Base-by-base conservation (phyloP, 2,888 invertebrate species). In the Drosophila melanosoma region DNA sequence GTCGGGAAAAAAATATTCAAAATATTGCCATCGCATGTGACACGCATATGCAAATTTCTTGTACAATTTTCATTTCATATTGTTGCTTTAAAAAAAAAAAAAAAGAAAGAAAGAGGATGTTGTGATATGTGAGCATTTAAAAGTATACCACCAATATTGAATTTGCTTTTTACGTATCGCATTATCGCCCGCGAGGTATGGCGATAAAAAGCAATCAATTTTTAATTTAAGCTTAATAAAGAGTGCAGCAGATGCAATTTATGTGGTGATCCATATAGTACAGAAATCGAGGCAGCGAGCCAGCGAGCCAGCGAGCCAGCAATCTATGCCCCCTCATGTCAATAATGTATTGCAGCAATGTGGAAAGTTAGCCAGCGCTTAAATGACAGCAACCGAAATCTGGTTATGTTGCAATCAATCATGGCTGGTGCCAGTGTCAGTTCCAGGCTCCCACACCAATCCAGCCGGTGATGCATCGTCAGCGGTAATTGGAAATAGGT, bases 381-480 rank as follows among this genome's bases (percentile, higher is more conserved):
- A 89, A 86, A 85, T 86, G 86, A 87, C 89, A 87, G 81, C 72
- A 63, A 89, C 86, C 86, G 87, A 86, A 86, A 89, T 89, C 86
- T 86, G 86, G 86, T 86, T 86, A 87, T 87, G 86, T 80, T 89
- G 89, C 86, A 86, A 86, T 86, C 86, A 86, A 86, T 86, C 86
- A 86, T 85, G 85, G 70, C 74, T 76, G 32, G 35, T 26, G 60
- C 20, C 57, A 72, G 51, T 59, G 49, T n/a, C 69, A 69, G 45
- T 33, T 26, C 36, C 51, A 59, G 42, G 40, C 58, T 56, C 32
- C 51, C 32, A 42, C 69, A 38, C 33, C 26, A 20, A 23, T 29
- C 54, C 45, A 54, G 36, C 20, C n/a, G 56, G 12, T 60, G 69
- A 33, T 40, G 75, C 77, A 76, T 56, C 81, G 83, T 83, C 82